phyloP scores from a whole-genome alignment of 2,888 invertebrate genomes.

The Luffia ferchaultella region DNA sequence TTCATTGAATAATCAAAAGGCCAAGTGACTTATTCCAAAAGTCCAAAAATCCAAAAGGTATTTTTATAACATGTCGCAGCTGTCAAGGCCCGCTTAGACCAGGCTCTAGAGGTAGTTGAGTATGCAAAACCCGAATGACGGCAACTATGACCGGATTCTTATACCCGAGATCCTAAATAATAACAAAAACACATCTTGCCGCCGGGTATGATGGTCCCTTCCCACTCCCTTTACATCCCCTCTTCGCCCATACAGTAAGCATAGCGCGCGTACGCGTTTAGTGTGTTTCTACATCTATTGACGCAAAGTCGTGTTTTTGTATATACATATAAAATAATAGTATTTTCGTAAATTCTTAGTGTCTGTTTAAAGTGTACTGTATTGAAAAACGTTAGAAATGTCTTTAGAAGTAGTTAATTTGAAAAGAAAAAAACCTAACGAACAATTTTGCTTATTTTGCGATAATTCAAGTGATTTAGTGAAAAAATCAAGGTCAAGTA shows the following conservation, averaged over 20 bases:
- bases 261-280: slow-evolving; percentile 4
- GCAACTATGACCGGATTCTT: slow-evolving; percentile 21
- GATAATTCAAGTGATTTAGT: slow-evolving; percentile 3
- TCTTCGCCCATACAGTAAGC: slow-evolving; percentile 5
- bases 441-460: slow-evolving; percentile 6
- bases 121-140: slow-evolving; percentile 25
- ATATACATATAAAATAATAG: not conserved
- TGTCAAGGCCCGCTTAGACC: too few relatives aligned
- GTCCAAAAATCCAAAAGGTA: too few relatives aligned
- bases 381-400: slow-evolving; percentile 6
- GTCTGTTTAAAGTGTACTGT: not conserved
- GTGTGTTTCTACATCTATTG: slow-evolving; percentile 3
- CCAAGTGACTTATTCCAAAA: too few relatives aligned
- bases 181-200: not conserved
- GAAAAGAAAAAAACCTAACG: slow-evolving; percentile 5
- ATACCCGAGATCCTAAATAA: not conserved
- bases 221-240: slow-evolving; percentile 3
- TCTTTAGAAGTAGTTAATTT: slow-evolving; percentile 5
- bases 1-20: too few relatives aligned
- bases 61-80: too few relatives aligned
- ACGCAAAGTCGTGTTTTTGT: not conserved
- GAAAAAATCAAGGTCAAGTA: slow-evolving; percentile 3
- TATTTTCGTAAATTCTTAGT: slow-evolving; percentile 1
- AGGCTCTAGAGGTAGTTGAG: slow-evolving; percentile 6
- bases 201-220: slow-evolving; percentile 1